Base-by-base conservation (phyloP, 2,888 invertebrate species). In the Hypolimnas misippus region DNA sequence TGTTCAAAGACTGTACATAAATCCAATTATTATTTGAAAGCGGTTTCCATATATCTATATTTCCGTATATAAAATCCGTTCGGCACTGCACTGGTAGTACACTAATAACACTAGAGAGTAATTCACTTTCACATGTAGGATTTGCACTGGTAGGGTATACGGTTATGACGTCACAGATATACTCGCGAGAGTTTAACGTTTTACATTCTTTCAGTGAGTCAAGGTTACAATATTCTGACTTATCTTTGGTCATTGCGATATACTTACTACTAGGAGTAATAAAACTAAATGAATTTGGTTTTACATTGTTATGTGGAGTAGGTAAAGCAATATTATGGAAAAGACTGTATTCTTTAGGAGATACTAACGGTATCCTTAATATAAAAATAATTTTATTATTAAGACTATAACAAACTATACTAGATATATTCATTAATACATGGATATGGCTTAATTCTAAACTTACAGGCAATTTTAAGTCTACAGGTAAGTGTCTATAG, bases 241-340 rank as follows among this genome's bases (percentile, higher is more conserved):
- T 71, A 38, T 71, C 69, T 25, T 58, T 67, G 29, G 63, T 68
- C 33, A 70, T 64, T 14, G 58, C 55, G 2, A 64, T 66, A 38
- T 66, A 69, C 10, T 56, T 67, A 57, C 16, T 7, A 1, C n/a
- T 55, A 21, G 70, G 70, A 35, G 63, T 54, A 7, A 70, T 65
- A 3, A 68, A 5, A 40, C 54, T 66, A 35, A 68, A 69, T 5
- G 57, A 54, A 31, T 68, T 46, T 29, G 71, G 68, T 21, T 62
- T 61, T 12, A 10, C 40, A 17, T 0, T 1, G 29, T 56, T 53
- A 56, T 70, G 63, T 1, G 71, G 68, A 2, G 46, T 53, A 38
- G 71, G 70, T 19, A 68, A 46, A 0, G 68, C 53, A 8, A 71
- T 51, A 51, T 10, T 62, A 61, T 71, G 59, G n/a, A 52, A 69